A percentile compares a stretch with the other conserved stretches of the same genome.
Evolutionary conservation across 2,888 invertebrate species (phyloP).

Genomic region (Meteorus colon): DNA sequence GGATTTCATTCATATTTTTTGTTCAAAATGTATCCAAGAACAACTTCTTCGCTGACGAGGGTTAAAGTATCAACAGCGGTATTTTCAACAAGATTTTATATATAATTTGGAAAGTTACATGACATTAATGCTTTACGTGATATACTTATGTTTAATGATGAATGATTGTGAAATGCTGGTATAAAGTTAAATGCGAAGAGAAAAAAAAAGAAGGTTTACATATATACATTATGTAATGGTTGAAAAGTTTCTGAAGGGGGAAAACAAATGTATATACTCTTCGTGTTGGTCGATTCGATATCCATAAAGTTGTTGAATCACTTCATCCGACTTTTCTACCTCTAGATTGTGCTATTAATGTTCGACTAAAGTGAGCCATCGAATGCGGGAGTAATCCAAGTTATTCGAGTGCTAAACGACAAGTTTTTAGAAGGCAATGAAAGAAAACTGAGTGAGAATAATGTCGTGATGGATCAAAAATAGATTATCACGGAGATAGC

Average conservation of each 20-base stretch:
- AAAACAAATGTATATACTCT: neutral
- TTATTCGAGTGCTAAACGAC: slow-evolving; percentile 1
- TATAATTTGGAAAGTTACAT: neutral
- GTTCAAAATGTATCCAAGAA: neutral
- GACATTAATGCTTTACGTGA: neutral
- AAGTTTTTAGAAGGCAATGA: neutral
- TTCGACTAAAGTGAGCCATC: neutral
- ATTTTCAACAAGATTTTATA: neutral
- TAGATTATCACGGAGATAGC: neutral
- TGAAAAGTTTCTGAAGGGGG: slow-evolving; percentile 14
- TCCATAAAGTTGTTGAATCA: slow-evolving; percentile 24
- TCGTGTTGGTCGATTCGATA: slow-evolving; percentile 1
- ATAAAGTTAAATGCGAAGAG: neutral
- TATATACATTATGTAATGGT: neutral
- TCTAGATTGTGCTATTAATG: neutral
- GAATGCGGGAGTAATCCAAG: neutral
- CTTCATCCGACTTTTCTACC: slow-evolving; percentile 12
- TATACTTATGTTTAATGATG: neutral
- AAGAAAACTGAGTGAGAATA: neutral
- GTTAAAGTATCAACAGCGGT: too few relatives aligned
- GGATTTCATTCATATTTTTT: too few relatives aligned
- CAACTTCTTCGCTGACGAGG: neutral
- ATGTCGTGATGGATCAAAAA: neutral
- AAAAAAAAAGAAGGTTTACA: neutral
- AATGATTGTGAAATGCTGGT: neutral